Base-by-base conservation (phyloP, 1,140 invertebrate genomes). In the Drosophila parvula region DNA sequence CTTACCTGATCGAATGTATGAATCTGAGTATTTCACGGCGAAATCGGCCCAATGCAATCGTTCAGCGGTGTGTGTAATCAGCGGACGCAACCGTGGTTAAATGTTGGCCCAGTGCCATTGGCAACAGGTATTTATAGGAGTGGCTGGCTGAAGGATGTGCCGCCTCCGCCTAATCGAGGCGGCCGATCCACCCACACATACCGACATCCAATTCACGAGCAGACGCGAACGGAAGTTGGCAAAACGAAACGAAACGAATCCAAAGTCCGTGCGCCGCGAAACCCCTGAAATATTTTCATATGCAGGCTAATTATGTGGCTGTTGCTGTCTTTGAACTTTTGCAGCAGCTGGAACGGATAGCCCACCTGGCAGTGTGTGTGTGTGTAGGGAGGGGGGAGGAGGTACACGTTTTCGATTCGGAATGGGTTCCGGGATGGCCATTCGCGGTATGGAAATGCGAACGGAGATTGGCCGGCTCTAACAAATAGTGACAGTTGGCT, bases 401-500 rank as follows among this genome's bases (percentile, higher is more conserved):
- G 28, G 30, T 18, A 22, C n/a, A 51, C 22, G 32, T 4, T 32
- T 53, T n/a, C 43, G 22, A 40, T 18, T 32, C 58, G 30, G 14
- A 55, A 12, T 44, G 38, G 48, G 40, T 38, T 34, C 32, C 47
- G 59, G 14, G 9, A 22, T 53, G 44, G 34, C 50, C 56, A 58
- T 58, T 28, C 27, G 45, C 34, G 32, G 27, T 28, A 40, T 57
- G 50, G 32, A 59, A 78, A 48, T 47, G 38, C 40, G 28, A 69
- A 76, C 73, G 73, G 73, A 57, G 41, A 64, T 65, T 77, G 59
- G 36, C 30, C 44, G 38, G 41, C 41, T 70, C 74, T 81, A 89
- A 89, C 80, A 71, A 89, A 89, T 89, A 48, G 65, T 89, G 84
- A 89, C 84, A 89, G 84, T 89, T 89, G 85, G 69, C 80, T 84